Evolutionary conservation across 2,113 vertebrate species (phyloP).

Genomic region (Gnathonemus longibarbis): DNA sequence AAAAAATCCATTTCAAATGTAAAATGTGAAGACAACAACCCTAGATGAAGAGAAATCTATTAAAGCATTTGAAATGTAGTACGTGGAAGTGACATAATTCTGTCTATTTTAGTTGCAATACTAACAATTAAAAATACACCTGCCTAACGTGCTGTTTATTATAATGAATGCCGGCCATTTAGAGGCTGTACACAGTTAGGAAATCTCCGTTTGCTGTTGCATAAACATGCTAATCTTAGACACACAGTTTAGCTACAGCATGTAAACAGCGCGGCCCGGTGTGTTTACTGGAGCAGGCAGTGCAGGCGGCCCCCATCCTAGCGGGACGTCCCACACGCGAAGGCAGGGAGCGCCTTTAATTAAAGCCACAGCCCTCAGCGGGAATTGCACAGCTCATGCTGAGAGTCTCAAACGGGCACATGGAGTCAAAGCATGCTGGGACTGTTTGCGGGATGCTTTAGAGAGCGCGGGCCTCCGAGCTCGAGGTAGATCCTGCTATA

Average conservation of each 20-base stretch:
- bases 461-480: not conserved
- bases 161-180: not conserved
- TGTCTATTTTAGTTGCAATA: not conserved
- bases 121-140: not conserved
- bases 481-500: not conserved
- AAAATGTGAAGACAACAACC: not conserved
- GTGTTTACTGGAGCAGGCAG: conserved; percentile 7
- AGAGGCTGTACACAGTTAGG: not conserved
- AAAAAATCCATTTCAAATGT: not conserved
- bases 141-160: not conserved
- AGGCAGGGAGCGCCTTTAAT: not conserved
- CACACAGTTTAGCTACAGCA: not conserved
- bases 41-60: not conserved
- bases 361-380: not conserved
- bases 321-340: not conserved
- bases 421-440: not conserved
- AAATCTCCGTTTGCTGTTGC: not conserved
- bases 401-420: not conserved
- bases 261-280: not conserved
- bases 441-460: not conserved
- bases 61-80: not conserved
- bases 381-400: no score
- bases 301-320: not conserved
- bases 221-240: conserved; percentile 17
- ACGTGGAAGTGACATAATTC: not conserved